Conservation (phyloP, 1,140 invertebrate genomes). For the Ptiloglossa arizonensis region DNA sequence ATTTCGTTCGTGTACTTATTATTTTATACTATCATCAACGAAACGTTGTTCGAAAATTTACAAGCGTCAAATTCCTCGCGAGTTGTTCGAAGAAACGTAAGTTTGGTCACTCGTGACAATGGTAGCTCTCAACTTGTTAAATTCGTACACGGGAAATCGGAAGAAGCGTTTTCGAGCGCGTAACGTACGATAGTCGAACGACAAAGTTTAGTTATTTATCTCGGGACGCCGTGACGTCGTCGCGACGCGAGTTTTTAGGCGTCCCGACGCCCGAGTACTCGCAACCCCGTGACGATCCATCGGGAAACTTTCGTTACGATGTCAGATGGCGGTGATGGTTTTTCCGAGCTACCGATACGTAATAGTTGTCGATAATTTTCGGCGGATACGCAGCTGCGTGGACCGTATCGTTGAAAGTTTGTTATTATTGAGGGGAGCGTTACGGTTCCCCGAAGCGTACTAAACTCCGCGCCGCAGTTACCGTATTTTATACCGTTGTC, state of each 20-base stretch:
- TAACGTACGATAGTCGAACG: neutral
- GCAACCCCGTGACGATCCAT: neutral
- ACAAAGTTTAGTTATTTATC: conserved; percentile 6
- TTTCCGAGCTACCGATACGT: neutral
- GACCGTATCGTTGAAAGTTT: conserved; percentile 3
- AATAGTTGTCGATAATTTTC: conserved; percentile 19
- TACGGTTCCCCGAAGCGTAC: conserved; percentile 8
- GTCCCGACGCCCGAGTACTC: neutral
- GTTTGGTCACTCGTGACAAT: too few species aligned
- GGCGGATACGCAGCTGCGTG: neutral
- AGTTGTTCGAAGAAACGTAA: too few species aligned
- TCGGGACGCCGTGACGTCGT: neutral
- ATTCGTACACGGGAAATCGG: neutral
- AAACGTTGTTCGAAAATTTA: too few species aligned
- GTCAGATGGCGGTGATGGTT: conserved; percentile 7
- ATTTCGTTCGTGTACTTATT: too few species aligned
- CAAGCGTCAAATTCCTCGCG: too few species aligned
- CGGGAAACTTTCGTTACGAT: conserved; percentile 15
- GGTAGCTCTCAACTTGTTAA: too few species aligned
- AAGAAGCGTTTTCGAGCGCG: neutral
- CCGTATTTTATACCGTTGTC: conserved; percentile 32
- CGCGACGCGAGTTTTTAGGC: neutral
- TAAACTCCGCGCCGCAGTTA: conserved; percentile 25
- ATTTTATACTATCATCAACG: too few species aligned
- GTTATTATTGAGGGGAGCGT: neutral